Conservation (phyloP, 2,113 vertebrate genomes). For the Brachirus orientalis region DNA sequence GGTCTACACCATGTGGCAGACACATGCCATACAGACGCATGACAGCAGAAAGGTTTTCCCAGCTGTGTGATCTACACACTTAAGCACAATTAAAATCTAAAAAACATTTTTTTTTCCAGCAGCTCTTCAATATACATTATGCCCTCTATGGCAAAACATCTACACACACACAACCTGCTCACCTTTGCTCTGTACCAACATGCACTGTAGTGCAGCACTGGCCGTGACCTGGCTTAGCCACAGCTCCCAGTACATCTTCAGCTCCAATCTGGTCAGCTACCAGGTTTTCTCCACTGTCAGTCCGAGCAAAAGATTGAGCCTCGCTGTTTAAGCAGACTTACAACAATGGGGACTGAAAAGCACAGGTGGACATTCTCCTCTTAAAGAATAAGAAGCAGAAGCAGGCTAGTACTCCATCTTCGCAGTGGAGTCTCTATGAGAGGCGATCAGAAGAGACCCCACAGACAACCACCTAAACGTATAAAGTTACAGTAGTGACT, state of each 20-base stretch:
- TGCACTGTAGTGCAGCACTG: constrained; percentile 69
- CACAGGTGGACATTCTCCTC: constrained; percentile 8
- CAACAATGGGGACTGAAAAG: neutral
- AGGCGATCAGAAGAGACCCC: constrained; percentile 29
- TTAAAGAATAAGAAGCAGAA: neutral
- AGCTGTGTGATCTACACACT: too few relatives aligned
- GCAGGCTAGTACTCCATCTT: constrained; percentile 14
- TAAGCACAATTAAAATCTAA: neutral
- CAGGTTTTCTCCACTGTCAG: constrained; percentile 3
- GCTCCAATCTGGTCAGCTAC: constrained; percentile 11
- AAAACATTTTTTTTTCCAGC: neutral
- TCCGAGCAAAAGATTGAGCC: neutral
- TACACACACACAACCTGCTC: constrained; percentile 41
- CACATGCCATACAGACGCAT: neutral
- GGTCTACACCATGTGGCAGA: constrained; percentile 15
- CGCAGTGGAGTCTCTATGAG: neutral
- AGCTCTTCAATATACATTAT: neutral
- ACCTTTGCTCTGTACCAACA: constrained; percentile 81
- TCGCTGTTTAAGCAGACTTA: constrained; percentile 1
- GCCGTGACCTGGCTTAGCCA: constrained; percentile 79
- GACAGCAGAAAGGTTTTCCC: neutral
- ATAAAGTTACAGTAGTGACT: constrained; percentile 43
- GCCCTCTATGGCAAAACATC: neutral
- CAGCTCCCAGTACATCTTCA: constrained; percentile 83
- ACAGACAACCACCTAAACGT: constrained; percentile 35